Evolutionary conservation across 1,140 invertebrate species (phyloP), one percentile per base, ranked within the genome.

Genomic region (Probaryconus sp.): DNA sequence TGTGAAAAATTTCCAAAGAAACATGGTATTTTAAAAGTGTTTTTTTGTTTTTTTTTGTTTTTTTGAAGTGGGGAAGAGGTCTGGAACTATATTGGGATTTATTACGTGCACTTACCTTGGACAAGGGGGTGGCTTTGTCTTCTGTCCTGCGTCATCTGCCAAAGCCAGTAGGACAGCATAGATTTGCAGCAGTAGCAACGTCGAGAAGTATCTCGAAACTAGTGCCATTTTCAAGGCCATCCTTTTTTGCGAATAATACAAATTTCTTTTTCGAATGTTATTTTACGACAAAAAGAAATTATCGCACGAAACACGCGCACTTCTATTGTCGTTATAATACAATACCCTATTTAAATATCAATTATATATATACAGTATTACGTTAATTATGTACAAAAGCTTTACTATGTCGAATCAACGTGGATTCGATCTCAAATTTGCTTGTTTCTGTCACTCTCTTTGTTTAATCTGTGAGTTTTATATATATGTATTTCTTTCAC

Each of bases 21-120:
- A n/a, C n/a, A n/a, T n/a, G n/a, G n/a, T n/a, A n/a, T n/a, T n/a
- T n/a, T n/a, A n/a, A n/a, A n/a, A n/a, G n/a, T n/a, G n/a, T n/a
- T n/a, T n/a, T n/a, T n/a, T n/a, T n/a, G n/a, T n/a, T n/a, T n/a
- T n/a, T n/a, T n/a, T n/a, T n/a, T n/a, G n/a, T n/a, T n/a, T n/a
- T n/a, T n/a, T n/a, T n/a, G n/a, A n/a, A n/a, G n/a, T n/a, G n/a
- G n/a, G n/a, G n/a, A n/a, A n/a, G n/a, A n/a, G n/a, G n/a, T n/a
- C n/a, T n/a, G n/a, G n/a, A n/a, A n/a, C n/a, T n/a, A n/a, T n/a
- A n/a, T n/a, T n/a, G n/a, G n/a, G n/a, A n/a, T n/a, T n/a, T n/a
- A n/a, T n/a, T n/a, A n/a, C n/a, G n/a, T n/a, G n/a, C 42, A 83
- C 83, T 85, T 85, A 85, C 84, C 84, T 85, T 35, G 63, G 40